Percentiles rank a stretch among this genome's conserved stretches.
phyloP scores from a whole-genome alignment of 1,140 invertebrate species.

The Lanistes nyassanus region DNA sequence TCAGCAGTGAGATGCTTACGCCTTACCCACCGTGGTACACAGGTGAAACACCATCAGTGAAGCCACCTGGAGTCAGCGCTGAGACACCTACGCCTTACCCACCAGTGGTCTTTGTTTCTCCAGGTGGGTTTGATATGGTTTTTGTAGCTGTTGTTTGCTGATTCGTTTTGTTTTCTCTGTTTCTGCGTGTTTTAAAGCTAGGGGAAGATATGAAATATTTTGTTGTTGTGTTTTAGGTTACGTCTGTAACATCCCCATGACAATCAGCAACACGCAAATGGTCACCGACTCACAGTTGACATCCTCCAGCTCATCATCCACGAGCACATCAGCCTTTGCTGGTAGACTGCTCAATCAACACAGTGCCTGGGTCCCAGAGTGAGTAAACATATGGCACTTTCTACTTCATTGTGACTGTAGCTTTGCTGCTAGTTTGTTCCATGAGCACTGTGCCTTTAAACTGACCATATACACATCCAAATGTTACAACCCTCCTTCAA shows the following conservation, averaged over 20 bases:
- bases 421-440: too few species aligned
- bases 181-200: too few species aligned
- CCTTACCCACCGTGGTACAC: slow-evolving; percentile 20
- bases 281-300: slow-evolving; percentile 42
- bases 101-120: background rate
- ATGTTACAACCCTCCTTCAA: too few species aligned
- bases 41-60: slow-evolving; percentile 25
- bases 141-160: background rate
- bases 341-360: slow-evolving; percentile 44
- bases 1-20: slow-evolving; percentile 6
- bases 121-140: background rate
- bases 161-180: background rate
- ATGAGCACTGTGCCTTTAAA: too few species aligned
- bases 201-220: too few species aligned
- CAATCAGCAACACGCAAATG: slow-evolving; percentile 35
- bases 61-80: slow-evolving; percentile 10
- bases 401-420: too few species aligned
- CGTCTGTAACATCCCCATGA: slow-evolving; percentile 42
- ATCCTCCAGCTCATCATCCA: slow-evolving; percentile 26
- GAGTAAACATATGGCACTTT: slow-evolving; percentile 23
- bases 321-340: slow-evolving; percentile 27
- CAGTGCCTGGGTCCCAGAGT: slow-evolving; percentile 44
- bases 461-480: too few species aligned
- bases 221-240: slow-evolving; percentile 16
- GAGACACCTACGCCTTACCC: slow-evolving; percentile 15